Evolutionary conservation across 2,113 vertebrate genomes (phyloP).

Genomic region (Plestiodon gilberti): DNA sequence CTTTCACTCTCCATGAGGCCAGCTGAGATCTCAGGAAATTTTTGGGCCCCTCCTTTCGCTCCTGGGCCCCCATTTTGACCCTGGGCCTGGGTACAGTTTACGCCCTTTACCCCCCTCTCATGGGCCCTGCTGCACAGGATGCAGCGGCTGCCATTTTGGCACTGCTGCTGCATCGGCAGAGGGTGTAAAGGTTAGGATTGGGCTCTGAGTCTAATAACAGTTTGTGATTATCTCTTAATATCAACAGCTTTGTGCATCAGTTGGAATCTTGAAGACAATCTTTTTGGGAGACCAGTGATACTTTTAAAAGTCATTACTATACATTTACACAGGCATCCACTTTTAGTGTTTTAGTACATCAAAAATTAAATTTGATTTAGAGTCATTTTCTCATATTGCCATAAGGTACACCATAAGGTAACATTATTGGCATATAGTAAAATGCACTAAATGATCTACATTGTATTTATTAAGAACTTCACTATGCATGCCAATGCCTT

Average conservation of each 20-base stretch:
- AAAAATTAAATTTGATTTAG: not conserved
- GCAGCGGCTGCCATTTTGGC: too few species aligned
- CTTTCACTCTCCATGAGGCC: too few species aligned
- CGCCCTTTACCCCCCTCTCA: too few species aligned
- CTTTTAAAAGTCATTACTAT: not conserved
- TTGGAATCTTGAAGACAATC: not conserved
- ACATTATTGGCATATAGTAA: slow-evolving; percentile 41
- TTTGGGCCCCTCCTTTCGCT: too few species aligned
- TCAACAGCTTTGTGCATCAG: not conserved
- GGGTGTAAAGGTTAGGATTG: too few species aligned
- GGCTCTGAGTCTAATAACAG: not conserved
- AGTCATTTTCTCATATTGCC: slow-evolving; percentile 40
- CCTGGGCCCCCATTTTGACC: too few species aligned
- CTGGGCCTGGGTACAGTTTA: too few species aligned
- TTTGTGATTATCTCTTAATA: not conserved
- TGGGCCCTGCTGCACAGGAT: too few species aligned
- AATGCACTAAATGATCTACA: not conserved
- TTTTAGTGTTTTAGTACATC: not conserved
- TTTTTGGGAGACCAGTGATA: not conserved
- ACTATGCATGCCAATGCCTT: not conserved
- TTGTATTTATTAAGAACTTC: not conserved
- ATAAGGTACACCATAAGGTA: slow-evolving; percentile 20
- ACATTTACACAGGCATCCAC: not conserved
- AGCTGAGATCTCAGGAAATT: too few species aligned
- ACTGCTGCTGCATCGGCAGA: too few species aligned